phyloP scores from a whole-genome alignment of 2,888 invertebrate species.

The Agonopterix heracliana region DNA sequence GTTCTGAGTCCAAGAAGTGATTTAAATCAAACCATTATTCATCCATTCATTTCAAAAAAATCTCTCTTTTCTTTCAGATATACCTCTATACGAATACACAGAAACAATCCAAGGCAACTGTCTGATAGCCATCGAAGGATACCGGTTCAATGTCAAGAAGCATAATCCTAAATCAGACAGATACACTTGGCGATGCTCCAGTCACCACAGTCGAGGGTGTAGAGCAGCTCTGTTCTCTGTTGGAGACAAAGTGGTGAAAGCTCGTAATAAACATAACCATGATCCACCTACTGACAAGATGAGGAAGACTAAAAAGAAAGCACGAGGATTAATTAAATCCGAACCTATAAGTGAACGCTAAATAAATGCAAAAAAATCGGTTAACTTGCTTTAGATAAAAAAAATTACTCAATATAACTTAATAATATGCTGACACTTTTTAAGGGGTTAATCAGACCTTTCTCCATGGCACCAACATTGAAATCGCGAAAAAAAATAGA shows the following conservation, averaged over 20 bases:
- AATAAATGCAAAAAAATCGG: no score
- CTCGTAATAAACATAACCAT: conserved; percentile 15
- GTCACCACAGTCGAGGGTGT: not conserved
- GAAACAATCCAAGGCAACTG: conserved; percentile 10
- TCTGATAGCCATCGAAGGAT: conserved; percentile 14
- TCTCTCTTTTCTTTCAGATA: not conserved
- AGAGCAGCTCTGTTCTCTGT: conserved; percentile 16
- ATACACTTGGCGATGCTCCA: conserved; percentile 7
- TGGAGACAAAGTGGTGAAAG: conserved; percentile 14
- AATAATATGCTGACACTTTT: no score
- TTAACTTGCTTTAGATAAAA: no score
- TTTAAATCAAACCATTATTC: no score
- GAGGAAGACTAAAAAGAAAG: not conserved
- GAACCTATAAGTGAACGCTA: not conserved
- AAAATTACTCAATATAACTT: no score
- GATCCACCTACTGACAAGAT: not conserved
- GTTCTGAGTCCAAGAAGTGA: no score
- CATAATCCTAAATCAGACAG: conserved; percentile 8
- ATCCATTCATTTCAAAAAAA: not conserved
- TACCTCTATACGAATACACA: not conserved
- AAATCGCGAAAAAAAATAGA: no score
- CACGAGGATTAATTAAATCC: not conserved
- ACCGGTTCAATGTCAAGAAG: conserved; percentile 14
- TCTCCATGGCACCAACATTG: no score
- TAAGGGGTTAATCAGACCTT: no score